Conservation (phyloP, 2,797 vertebrate genomes). For the Tokudaia tokunoshimensis region DNA sequence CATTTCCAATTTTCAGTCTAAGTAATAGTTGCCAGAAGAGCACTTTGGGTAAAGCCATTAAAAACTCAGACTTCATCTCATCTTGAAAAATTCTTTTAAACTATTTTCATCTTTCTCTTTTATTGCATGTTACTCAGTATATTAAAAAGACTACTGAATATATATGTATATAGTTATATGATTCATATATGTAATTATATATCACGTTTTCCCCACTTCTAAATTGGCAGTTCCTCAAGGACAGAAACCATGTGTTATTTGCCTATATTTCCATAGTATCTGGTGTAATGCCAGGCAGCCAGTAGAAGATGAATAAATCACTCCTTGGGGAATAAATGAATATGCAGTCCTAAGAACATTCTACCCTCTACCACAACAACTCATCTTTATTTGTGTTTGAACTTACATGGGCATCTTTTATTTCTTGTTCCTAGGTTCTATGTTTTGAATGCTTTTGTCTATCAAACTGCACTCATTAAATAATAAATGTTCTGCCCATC, state of each 20-base stretch:
- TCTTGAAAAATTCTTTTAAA: conserved; percentile 44
- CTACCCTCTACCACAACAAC: not conserved
- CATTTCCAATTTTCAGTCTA: not conserved
- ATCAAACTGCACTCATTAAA: not conserved
- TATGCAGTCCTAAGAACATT: not conserved
- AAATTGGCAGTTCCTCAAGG: not conserved
- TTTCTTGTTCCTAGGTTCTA: not conserved
- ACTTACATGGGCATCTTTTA: conserved; percentile 20
- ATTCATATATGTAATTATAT: not conserved
- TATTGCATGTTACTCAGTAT: conserved; percentile 5
- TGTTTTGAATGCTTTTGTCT: conserved; percentile 55
- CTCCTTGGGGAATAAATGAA: conserved; percentile 29
- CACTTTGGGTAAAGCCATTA: conserved; percentile 17
- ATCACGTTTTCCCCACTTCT: not conserved
- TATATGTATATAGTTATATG: not conserved
- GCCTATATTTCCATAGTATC: not conserved
- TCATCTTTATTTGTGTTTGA: conserved; percentile 40
- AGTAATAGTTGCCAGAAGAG: conserved; percentile 11
- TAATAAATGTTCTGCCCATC: not conserved
- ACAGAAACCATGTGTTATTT: conserved; percentile 10
- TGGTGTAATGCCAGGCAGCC: not conserved
- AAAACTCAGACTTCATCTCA: conserved; percentile 24
- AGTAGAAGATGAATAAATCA: conserved; percentile 13
- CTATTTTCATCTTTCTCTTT: conserved; percentile 21
- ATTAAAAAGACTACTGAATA: not conserved